Evolutionary conservation across 2,113 vertebrate species (phyloP), one percentile per base, ranked within the genome.

Genomic region (Malurus elegans): DNA sequence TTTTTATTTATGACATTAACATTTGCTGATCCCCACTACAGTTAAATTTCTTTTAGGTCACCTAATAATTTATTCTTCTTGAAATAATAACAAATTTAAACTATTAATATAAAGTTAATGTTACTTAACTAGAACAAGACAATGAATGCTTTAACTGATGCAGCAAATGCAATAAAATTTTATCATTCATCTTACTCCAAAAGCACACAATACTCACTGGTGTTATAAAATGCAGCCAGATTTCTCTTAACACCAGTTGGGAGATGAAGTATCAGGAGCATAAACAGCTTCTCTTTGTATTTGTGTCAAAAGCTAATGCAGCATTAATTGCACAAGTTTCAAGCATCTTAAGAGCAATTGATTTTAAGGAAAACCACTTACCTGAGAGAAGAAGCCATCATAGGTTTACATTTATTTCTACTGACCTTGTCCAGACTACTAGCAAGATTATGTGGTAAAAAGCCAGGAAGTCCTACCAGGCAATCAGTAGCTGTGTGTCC

Each of bases 21-120:
- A 94, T 95, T 95, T 94, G 96, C 95, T 96, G 95, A 95, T 94
- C 75, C 79, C n/a, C 85, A 85, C 80, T 71, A 61, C 19, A 64
- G 47, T 92, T 19, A 8, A 44, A 76, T 29, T 61, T 60, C 62
- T 72, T 60, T 72, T 42, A 2, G 86, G 29, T 83, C 84, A 70
- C 42, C 72, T 92, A 90, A 76, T 24, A 54, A 82, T 67, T 89
- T 75, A 60, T 75, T 88, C n/a, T 62, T 92, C 54, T 92, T 84
- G 36, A 88, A 85, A 87, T 71, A 58, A 51, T 3, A 65, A 76
- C 10, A 92, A 36, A 72, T 80, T 58, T 38, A 12, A 90, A 81
- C n/a, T 42, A 78, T 81, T 89, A 76, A 60, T 34, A 86, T 29
- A 16, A 75, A 79, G 19, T 72, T 87, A 86, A 86, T 29, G 23